Conservation (phyloP, 2,888 invertebrate species). For the Horisme vitalbata region DNA sequence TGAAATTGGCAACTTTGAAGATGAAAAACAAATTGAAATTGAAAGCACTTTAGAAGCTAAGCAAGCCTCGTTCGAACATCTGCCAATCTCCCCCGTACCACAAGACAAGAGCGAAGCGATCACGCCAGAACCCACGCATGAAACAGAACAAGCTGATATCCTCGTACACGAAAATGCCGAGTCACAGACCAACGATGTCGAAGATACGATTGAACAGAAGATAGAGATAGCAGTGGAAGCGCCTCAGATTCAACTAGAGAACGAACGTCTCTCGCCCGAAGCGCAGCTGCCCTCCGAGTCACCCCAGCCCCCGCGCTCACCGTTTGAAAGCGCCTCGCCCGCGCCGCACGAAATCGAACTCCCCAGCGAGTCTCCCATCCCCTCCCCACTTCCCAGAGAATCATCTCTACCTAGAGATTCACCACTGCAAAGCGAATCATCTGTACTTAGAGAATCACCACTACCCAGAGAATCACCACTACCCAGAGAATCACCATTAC, state of each 20-base stretch:
- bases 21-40: constrained; percentile 3
- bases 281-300: neutral
- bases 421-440: constrained; percentile 4
- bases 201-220: constrained; percentile 4
- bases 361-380: constrained; percentile 13
- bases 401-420: constrained; percentile 23
- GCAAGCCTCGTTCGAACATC: constrained; percentile 14
- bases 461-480: constrained; percentile 14
- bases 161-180: constrained; percentile 23
- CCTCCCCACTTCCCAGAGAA: neutral
- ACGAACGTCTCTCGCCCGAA: constrained; percentile 16
- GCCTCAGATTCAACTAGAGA: constrained; percentile 7
- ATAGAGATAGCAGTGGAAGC: constrained; percentile 3
- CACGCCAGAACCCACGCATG: constrained; percentile 41
- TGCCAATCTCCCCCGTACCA: constrained; percentile 29
- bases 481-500: constrained; percentile 4
- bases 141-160: constrained; percentile 29
- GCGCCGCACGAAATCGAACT: constrained; percentile 17
- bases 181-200: constrained; percentile 5
- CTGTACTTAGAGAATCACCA: constrained; percentile 14
- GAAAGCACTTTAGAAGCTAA: constrained; percentile 10
- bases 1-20: constrained; percentile 21
- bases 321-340: constrained; percentile 5
- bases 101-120: constrained; percentile 35
- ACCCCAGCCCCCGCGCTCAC: constrained; percentile 13